phyloP scores from a whole-genome alignment of 2,888 invertebrate species.

The Stomorhina lunata region DNA sequence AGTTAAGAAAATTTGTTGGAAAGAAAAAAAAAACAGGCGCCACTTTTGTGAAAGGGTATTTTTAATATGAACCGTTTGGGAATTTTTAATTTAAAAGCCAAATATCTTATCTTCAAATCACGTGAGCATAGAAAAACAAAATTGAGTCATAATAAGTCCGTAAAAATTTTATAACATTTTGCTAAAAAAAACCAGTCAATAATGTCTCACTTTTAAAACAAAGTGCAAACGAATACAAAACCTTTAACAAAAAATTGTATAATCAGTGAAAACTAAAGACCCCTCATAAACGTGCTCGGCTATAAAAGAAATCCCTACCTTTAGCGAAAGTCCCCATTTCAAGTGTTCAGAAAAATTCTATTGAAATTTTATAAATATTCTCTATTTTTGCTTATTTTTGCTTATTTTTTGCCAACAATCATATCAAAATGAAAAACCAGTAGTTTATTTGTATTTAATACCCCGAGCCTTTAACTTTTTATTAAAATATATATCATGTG shows the following conservation, averaged over 20 bases:
- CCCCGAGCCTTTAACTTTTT: slow-evolving; percentile 50
- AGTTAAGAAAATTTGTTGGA: not conserved
- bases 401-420: slow-evolving; percentile 43
- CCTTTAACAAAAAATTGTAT: too few relatives aligned
- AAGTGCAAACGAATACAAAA: too few relatives aligned
- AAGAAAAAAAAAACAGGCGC: slow-evolving; percentile 17
- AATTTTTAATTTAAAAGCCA: not conserved
- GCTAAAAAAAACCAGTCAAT: not conserved
- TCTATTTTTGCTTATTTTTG: slow-evolving; percentile 33
- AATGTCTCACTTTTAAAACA: too few relatives aligned
- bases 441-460: slow-evolving; percentile 57
- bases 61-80: too few relatives aligned
- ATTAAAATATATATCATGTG: slow-evolving; percentile 42
- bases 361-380: too few relatives aligned
- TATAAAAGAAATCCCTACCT: too few relatives aligned
- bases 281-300: too few relatives aligned
- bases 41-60: not conserved
- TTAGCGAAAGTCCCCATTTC: too few relatives aligned
- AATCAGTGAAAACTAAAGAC: too few relatives aligned
- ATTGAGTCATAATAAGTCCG: not conserved
- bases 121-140: not conserved
- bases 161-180: slow-evolving; percentile 13
- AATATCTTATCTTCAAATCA: slow-evolving; percentile 47
- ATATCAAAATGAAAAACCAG: slow-evolving; percentile 50
- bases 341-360: too few relatives aligned